Evolutionary conservation across 2,888 invertebrate genomes (phyloP).

Genomic region (Cantharis rustica): DNA sequence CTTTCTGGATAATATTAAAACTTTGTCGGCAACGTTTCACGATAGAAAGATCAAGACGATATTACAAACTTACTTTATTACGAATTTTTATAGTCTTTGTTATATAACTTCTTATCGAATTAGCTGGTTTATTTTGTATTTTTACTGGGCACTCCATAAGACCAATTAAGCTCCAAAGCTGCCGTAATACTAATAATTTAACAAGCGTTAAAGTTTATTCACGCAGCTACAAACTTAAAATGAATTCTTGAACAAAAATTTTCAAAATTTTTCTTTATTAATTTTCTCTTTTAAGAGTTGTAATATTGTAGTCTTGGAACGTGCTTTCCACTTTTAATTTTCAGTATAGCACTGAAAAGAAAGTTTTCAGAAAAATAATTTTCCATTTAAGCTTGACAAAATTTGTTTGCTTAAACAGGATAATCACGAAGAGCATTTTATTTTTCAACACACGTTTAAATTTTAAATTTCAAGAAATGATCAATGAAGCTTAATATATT

Average conservation of each 20-base stretch:
- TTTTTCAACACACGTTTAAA: background rate
- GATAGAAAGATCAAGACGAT: slow-evolving; percentile 36
- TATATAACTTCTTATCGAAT: slow-evolving; percentile 37
- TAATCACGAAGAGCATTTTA: background rate
- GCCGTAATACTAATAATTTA: slow-evolving; percentile 2
- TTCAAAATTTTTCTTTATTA: background rate
- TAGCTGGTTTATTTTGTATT: slow-evolving; percentile 22
- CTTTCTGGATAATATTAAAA: slow-evolving; percentile 35
- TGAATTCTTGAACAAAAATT: background rate
- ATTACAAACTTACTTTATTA: slow-evolving; percentile 42
- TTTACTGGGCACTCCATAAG: slow-evolving; percentile 3
- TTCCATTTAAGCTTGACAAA: background rate
- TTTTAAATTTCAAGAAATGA: background rate
- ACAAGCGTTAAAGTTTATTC: slow-evolving; percentile 2
- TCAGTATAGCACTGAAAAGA: background rate
- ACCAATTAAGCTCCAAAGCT: slow-evolving; percentile 6
- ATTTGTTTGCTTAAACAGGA: background rate
- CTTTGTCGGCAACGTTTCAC: slow-evolving; percentile 25
- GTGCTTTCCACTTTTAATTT: background rate
- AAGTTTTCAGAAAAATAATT: background rate
- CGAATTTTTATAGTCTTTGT: slow-evolving; percentile 34
- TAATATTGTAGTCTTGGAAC: background rate
- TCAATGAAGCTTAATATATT: background rate
- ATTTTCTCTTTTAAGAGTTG: background rate
- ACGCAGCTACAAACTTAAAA: slow-evolving; percentile 3